Evolutionary conservation across 2,113 vertebrate genomes (phyloP).

Genomic region (Embiotoca jacksoni): DNA sequence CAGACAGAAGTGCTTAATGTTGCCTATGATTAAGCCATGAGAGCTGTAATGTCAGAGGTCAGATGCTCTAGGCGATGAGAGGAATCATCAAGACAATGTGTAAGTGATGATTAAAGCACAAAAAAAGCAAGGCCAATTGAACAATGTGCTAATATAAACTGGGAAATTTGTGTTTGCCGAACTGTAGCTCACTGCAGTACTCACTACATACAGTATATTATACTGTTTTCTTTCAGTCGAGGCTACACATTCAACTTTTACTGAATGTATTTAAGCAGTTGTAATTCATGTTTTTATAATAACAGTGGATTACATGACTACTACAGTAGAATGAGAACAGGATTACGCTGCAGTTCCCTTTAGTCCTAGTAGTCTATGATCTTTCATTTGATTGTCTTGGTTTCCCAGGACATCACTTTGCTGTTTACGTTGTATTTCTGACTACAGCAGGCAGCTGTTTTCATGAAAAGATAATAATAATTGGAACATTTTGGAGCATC

Average conservation of each 20-base stretch:
- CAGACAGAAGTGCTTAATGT: conserved; percentile 66
- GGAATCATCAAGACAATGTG: conserved; percentile 58
- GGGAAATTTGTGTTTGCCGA: not conserved
- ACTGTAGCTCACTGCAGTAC: not conserved
- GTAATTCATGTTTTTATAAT: not conserved
- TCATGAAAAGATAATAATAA: no score
- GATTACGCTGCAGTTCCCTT: no score
- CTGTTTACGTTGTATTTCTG: no score
- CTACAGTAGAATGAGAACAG: not conserved
- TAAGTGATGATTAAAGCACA: conserved; percentile 34
- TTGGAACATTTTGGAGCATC: no score
- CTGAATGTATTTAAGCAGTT: not conserved
- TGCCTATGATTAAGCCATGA: conserved; percentile 65
- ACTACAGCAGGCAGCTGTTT: no score
- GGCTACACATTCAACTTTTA: not conserved
- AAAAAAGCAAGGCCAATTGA: conserved; percentile 5
- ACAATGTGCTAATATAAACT: conserved; percentile 4
- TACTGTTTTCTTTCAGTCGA: not conserved
- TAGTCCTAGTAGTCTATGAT: no score
- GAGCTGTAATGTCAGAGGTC: conserved; percentile 62
- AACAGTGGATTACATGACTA: no score
- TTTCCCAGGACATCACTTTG: no score
- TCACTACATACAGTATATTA: not conserved
- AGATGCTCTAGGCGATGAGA: conserved; percentile 50
- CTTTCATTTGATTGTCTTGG: no score